Evolutionary conservation across 2,888 invertebrate genomes (phyloP), one percentile per base, ranked within the genome.

Genomic region (Cantharis lateralis): DNA sequence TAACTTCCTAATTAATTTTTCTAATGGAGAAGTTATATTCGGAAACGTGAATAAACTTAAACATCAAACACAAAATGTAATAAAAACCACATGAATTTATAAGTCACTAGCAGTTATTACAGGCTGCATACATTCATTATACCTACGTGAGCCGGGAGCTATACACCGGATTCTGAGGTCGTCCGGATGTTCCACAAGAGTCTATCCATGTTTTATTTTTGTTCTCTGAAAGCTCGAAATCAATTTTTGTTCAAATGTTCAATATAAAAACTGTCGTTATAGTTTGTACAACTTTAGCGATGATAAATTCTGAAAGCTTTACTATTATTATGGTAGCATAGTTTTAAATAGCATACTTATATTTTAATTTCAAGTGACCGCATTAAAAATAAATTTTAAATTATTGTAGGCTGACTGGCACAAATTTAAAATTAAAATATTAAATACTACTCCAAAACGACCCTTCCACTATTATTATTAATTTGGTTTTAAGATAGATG

Each of bases 121-220:
- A 18, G 20, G 70, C 26, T 74, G 70, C 61, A 68, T 68, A 70
- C 70, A 72, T 64, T 26, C 26, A 28, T 28, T 28, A 28, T 28
- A 28, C 26, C 64, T 66, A 66, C 20, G 20, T 10, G 24, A 66
- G 74, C 71, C 71, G 70, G 72, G 70, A 69, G 76, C 63, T 76
- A 69, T 18, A 61, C 70, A 70, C 70, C 73, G 73, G 73, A 77
- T 77, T 77, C 70, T 73, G 73, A 61, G 73, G 70, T 68, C 72
- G 24, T 66, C 70, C 76, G 73, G 70, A 73, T 71, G 69, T 71
- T 26, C 62, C 71, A 24, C 72, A 69, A 70, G 64, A 72, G 24
- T 63, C 73, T 76, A 77, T 77, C 72, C 73, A 62, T 20, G 63
- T 64, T 70, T 48, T 70, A 70, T 77, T 77, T 48, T 68, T 32